phyloP scores from a whole-genome alignment of 2,888 invertebrate genomes.

The Gasteruption jaculator region DNA sequence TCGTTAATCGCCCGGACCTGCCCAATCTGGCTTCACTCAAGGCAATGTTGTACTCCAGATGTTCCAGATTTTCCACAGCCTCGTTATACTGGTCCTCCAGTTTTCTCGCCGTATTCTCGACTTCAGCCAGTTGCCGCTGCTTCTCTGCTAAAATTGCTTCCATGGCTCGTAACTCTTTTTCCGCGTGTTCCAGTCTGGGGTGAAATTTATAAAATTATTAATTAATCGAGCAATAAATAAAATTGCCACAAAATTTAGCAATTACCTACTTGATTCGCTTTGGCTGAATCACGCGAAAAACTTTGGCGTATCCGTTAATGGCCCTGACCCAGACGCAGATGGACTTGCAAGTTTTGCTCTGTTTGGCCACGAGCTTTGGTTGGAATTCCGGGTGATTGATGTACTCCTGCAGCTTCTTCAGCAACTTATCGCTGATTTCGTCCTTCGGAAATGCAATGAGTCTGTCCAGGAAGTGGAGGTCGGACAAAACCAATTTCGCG shows the following conservation, averaged over 20 bases:
- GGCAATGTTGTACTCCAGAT: constrained; percentile 69
- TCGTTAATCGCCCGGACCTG: constrained; percentile 79
- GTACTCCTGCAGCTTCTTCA: constrained; percentile 79
- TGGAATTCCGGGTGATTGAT: constrained; percentile 82
- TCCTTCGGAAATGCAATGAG: constrained; percentile 85
- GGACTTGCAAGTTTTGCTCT: constrained; percentile 83
- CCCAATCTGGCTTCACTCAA: constrained; percentile 73
- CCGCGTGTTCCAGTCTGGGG: constrained; percentile 55
- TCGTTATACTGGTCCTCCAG: constrained; percentile 64
- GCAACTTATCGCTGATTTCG: constrained; percentile 69
- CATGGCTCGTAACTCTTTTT: constrained; percentile 69
- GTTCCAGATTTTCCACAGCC: constrained; percentile 71
- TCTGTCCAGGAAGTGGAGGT: constrained; percentile 77
- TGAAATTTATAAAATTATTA: constrained; percentile 2
- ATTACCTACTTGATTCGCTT: constrained; percentile 70
- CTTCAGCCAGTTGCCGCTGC: constrained; percentile 75
- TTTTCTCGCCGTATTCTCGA: constrained; percentile 65
- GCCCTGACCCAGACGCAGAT: constrained; percentile 92
- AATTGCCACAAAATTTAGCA: neutral
- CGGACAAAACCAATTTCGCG: constrained; percentile 76
- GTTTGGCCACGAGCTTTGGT: constrained; percentile 79
- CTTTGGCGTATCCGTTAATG: constrained; percentile 83
- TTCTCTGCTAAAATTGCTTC: constrained; percentile 74
- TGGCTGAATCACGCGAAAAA: constrained; percentile 82
- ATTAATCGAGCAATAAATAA: neutral